Percentiles rank a stretch among this genome's conserved stretches.
Evolutionary conservation across 2,888 invertebrate species (phyloP).

Genomic region (Drosophila algonquin): DNA sequence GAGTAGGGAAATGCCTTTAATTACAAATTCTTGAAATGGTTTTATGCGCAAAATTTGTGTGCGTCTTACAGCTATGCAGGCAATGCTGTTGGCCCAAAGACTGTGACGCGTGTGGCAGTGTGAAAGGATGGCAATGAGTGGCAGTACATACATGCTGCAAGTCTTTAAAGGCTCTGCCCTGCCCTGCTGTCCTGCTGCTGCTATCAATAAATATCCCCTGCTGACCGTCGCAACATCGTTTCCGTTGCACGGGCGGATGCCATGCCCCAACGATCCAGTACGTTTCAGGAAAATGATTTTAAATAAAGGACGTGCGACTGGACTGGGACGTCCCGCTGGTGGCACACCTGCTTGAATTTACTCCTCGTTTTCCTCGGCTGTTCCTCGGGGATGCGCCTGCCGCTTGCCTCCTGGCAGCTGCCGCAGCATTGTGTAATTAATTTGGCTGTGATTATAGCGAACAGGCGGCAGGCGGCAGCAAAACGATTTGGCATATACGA

Average conservation of each 20-base stretch:
- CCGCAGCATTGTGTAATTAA: slow-evolving; percentile 62
- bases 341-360: slow-evolving; percentile 58
- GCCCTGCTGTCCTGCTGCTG: neutral
- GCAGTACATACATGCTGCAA: slow-evolving; percentile 15
- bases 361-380: neutral
- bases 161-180: slow-evolving; percentile 44
- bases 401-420: slow-evolving; percentile 27
- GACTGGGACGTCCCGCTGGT: slow-evolving; percentile 16
- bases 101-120: neutral
- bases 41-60: slow-evolving; percentile 45
- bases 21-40: slow-evolving; percentile 69
- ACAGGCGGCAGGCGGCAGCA: slow-evolving; percentile 51
- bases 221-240: slow-evolving; percentile 44
- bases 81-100: neutral
- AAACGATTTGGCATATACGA: slow-evolving; percentile 50
- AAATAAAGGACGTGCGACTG: slow-evolving; percentile 41
- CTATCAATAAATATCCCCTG: slow-evolving; percentile 66
- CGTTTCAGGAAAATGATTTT: slow-evolving; percentile 48
- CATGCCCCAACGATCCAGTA: slow-evolving; percentile 1
- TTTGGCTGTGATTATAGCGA: slow-evolving; percentile 60
- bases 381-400: neutral
- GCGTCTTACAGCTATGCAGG: slow-evolving; percentile 51
- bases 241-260: slow-evolving; percentile 51
- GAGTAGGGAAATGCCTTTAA: slow-evolving; percentile 58
- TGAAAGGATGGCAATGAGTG: neutral